Evolutionary conservation across 2,113 vertebrate genomes (phyloP).

Genomic region (Nibea coibor): DNA sequence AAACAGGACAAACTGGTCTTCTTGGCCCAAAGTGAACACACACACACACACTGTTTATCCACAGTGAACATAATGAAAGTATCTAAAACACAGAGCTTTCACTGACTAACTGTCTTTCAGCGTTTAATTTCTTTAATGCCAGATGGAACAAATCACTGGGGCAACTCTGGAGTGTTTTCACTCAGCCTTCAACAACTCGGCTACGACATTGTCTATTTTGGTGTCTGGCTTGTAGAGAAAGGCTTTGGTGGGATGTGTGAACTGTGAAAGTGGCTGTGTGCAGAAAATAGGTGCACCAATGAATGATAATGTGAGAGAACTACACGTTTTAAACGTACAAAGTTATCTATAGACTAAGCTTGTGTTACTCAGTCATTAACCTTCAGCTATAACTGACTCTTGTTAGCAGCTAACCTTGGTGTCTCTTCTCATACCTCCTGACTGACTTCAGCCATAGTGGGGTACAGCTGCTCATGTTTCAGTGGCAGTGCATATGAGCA

Average conservation of each 20-base stretch:
- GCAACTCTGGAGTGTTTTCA: constrained; percentile 8
- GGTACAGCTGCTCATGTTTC: constrained; percentile 18
- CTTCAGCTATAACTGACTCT: constrained; percentile 24
- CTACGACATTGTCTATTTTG: constrained; percentile 35
- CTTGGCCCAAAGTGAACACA: neutral
- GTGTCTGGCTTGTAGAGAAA: constrained; percentile 12
- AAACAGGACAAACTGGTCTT: neutral
- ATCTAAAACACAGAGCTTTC: neutral
- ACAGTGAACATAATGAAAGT: neutral
- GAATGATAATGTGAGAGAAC: constrained; percentile 2
- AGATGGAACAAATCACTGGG: constrained; percentile 14
- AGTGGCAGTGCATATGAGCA: neutral
- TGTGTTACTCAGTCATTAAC: constrained; percentile 8
- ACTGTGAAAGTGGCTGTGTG: neutral
- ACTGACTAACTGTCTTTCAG: neutral
- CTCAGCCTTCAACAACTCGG: constrained; percentile 8
- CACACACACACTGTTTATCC: neutral
- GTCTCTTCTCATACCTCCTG: constrained; percentile 10
- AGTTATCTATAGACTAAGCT: constrained; percentile 16
- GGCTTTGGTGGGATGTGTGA: constrained; percentile 11
- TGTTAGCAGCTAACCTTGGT: constrained; percentile 44
- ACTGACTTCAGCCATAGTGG: constrained; percentile 1
- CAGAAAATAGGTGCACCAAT: neutral
- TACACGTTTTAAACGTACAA: neutral
- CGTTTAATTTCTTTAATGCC: neutral